Evolutionary conservation across 2,113 vertebrate genomes (phyloP).

Genomic region (Dermatemys mawii): DNA sequence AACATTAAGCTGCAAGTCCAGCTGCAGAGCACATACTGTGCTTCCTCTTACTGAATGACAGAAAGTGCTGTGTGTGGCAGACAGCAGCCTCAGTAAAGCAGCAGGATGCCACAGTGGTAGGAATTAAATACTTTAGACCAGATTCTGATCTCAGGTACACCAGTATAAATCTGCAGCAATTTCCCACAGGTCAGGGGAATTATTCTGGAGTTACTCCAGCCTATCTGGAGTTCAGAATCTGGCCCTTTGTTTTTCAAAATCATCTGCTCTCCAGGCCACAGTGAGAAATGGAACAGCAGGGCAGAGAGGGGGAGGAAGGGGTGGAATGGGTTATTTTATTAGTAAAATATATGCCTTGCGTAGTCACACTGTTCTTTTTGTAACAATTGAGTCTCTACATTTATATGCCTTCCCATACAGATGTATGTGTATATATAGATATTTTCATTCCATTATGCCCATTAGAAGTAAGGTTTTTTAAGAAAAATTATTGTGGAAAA

Average conservation of each 20-base stretch:
- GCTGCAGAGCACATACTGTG: constrained; percentile 37
- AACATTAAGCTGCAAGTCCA: constrained; percentile 22
- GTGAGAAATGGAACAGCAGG: constrained; percentile 25
- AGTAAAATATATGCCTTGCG: constrained; percentile 9
- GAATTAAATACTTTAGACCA: constrained; percentile 11
- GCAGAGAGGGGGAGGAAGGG: not conserved
- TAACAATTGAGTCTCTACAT: not conserved
- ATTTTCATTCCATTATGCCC: constrained; percentile 29
- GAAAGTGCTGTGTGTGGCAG: rapidly evolving
- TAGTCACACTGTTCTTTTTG: constrained; percentile 35
- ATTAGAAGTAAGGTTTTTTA: not conserved
- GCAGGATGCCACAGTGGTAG: not conserved
- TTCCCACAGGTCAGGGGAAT: not conserved
- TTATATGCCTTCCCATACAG: not conserved
- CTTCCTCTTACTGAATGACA: constrained; percentile 9
- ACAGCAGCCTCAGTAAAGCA: constrained; percentile 34
- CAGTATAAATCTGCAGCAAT: not conserved
- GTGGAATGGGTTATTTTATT: constrained; percentile 38
- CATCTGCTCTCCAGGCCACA: constrained; percentile 26
- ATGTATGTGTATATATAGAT: not conserved
- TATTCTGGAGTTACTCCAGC: constrained; percentile 12
- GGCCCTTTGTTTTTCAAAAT: constrained; percentile 23
- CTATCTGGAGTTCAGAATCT: not conserved
- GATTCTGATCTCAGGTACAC: not conserved
- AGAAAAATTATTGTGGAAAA: not conserved